Conservation (phyloP, 1,140 invertebrate species). For the Drosophila baimaii region DNA sequence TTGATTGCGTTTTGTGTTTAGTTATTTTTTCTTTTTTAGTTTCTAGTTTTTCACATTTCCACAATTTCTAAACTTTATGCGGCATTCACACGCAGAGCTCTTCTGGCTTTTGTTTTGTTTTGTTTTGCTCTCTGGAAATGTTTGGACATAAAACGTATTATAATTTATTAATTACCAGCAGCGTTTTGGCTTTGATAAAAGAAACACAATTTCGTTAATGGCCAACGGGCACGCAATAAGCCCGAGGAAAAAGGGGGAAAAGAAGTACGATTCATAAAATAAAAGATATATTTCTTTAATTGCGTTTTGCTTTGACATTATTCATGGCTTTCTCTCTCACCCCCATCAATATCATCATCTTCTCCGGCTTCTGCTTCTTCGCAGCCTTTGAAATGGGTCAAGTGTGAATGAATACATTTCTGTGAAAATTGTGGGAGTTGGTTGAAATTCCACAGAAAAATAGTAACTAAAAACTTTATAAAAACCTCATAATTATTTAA, state of each 20-base stretch:
- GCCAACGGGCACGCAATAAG: conserved; percentile 54
- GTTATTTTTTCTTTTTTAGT: background rate
- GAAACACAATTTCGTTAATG: conserved; percentile 57
- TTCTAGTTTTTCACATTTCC: conserved; percentile 32
- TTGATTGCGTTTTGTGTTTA: conserved; percentile 21
- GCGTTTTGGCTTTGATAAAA: conserved; percentile 45
- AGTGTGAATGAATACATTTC: conserved; percentile 58
- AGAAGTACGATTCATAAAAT: conserved; percentile 32
- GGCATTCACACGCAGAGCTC: conserved; percentile 52
- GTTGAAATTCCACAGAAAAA: background rate
- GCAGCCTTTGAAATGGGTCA: conserved; percentile 62
- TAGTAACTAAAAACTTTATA: background rate
- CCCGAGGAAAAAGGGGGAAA: background rate
- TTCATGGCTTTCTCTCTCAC: conserved; percentile 44
- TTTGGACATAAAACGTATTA: conserved; percentile 62
- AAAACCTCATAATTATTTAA: background rate
- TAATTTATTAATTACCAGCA: conserved; percentile 69
- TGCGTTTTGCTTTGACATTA: conserved; percentile 62
- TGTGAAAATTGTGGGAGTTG: conserved; percentile 40
- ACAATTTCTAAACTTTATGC: conserved; percentile 49
- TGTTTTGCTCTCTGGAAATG: conserved; percentile 28
- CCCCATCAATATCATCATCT: background rate
- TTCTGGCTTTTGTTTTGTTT: conserved; percentile 30
- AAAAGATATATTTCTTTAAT: conserved; percentile 41
- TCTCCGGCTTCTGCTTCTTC: background rate